phyloP scores from a whole-genome alignment of 2,113 vertebrate species.

The Synodontis membranacea region DNA sequence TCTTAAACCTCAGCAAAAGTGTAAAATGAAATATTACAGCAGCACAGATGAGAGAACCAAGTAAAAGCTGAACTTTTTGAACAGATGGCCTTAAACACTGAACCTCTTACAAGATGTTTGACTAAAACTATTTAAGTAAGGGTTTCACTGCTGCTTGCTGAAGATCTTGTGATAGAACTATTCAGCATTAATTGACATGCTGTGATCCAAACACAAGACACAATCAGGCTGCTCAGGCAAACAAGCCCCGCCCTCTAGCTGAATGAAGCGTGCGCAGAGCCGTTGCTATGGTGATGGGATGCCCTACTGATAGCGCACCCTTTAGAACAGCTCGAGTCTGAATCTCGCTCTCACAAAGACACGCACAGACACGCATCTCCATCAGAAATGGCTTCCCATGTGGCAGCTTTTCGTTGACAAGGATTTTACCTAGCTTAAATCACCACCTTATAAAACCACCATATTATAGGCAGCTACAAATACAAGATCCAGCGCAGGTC shows the following conservation, averaged over 20 bases:
- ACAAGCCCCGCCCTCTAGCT: background rate
- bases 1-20: background rate
- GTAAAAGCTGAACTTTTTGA: background rate
- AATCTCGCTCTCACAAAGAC: conserved; percentile 4
- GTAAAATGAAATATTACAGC: background rate
- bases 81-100: background rate
- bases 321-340: conserved; percentile 40
- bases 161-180: background rate
- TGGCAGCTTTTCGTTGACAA: background rate
- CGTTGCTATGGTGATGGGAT: conserved; percentile 51
- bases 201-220: background rate
- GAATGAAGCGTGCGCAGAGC: conserved; percentile 40
- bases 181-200: background rate
- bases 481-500: background rate
- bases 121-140: background rate
- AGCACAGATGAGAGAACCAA: background rate
- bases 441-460: background rate
- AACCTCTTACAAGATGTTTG: background rate
- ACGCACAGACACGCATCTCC: background rate
- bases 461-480: background rate
- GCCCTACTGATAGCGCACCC: conserved; percentile 41
- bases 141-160: background rate
- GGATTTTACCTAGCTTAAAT: background rate
- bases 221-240: background rate
- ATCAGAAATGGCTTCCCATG: background rate